These are phyloP conservation scores for Allolobophora icterica DNA, from an alignment of 2,888 invertebrate species.

Conservation along the genomic window DNA sequence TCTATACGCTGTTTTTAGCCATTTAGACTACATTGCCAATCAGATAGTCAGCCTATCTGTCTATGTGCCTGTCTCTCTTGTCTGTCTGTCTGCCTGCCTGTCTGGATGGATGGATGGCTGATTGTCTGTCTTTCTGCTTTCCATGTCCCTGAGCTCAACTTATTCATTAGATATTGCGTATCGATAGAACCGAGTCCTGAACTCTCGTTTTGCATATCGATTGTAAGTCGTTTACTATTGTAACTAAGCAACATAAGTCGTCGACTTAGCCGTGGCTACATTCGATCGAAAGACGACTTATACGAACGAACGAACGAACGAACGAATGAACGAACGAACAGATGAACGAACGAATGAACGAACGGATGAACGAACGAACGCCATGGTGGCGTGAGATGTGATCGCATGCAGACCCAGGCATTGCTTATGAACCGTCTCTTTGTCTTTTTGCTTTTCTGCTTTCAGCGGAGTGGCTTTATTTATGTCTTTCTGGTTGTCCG, in stretches of 20 bases:
- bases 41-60: neutral
- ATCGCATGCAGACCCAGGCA: no score
- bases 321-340: no score
- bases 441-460: neutral
- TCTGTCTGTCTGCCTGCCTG: neutral
- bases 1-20: neutral
- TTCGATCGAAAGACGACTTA: neutral
- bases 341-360: no score
- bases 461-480: neutral
- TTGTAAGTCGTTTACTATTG: neutral
- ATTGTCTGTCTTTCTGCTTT: neutral
- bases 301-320: neutral
- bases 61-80: neutral
- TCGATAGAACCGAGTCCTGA: neutral
- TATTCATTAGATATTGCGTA: neutral
- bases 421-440: neutral
- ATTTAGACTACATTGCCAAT: neutral
- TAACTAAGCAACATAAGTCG: neutral
- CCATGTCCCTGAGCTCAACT: neutral
- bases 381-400: no score
- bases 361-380: no score
- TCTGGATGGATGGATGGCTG: neutral
- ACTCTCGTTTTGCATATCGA: conserved; percentile 3
- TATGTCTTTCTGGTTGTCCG: neutral
- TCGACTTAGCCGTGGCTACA: neutral